Evolutionary conservation across 2,113 vertebrate genomes (phyloP).

Genomic region (Aldabrachelys gigantea): DNA sequence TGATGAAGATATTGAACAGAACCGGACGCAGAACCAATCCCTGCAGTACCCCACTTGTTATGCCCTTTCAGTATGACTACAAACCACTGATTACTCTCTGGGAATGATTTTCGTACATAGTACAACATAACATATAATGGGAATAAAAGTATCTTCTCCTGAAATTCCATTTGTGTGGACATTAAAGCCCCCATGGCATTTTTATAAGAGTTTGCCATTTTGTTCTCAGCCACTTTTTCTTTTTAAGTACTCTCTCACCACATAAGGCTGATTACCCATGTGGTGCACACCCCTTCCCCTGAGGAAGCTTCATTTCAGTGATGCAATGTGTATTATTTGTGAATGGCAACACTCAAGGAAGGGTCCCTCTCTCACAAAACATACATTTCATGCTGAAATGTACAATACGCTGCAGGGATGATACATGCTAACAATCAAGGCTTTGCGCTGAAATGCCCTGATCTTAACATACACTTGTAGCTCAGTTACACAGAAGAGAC

Average conservation of each 20-base stretch:
- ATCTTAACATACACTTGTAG: background rate
- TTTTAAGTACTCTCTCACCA: background rate
- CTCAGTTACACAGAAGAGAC: background rate
- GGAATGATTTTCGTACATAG: too few species aligned
- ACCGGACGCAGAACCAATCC: too few species aligned
- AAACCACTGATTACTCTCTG: too few species aligned
- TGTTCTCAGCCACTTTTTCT: background rate
- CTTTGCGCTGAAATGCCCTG: background rate
- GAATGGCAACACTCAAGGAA: background rate
- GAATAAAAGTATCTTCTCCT: background rate
- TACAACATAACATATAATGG: background rate
- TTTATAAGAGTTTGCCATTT: background rate
- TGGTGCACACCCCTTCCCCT: background rate
- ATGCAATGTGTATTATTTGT: rapidly evolving
- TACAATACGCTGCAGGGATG: rapidly evolving
- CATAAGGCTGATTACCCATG: background rate
- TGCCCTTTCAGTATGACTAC: too few species aligned
- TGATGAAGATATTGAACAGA: too few species aligned
- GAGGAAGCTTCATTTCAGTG: background rate
- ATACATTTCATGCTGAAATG: background rate
- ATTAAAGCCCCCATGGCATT: background rate
- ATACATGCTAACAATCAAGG: rapidly evolving
- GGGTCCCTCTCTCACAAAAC: background rate
- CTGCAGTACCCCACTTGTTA: too few species aligned
- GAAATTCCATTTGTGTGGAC: background rate